Evolutionary conservation across 37 sponge, comb jelly and placozoan genomes (phyloP), one percentile per base, ranked within the genome.

Genomic region (Ianthella basta): DNA sequence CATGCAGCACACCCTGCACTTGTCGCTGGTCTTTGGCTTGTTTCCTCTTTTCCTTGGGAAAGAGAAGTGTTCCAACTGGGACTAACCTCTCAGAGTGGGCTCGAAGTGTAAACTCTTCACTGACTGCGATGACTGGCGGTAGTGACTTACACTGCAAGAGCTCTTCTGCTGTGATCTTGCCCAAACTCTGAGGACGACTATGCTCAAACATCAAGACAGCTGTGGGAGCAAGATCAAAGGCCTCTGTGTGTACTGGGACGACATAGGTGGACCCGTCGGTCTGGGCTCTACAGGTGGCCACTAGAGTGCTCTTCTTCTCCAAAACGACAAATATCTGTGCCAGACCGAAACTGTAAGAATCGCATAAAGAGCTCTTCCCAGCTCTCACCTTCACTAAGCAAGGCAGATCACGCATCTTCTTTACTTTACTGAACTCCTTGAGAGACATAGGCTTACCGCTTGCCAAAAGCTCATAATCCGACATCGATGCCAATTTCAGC

Each of bases 1-100:
- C 50, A 44, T 44, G 50, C 50, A 44, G 50, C 50, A 44, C 50
- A 3, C 50, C n/a, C n/a, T n/a, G n/a, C n/a, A n/a, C 3, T 44
- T 44, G 50, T 44, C 50, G 50, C 8, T 44, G 50, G 8, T 6
- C 33, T 40, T 75, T 53, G 1, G 2, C 5, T 41, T 75, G 37
- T 12, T 50, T 75, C 73, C 37, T 72, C 54, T 24, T 18, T 41
- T 75, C 54, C 3, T 75, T 39, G 37, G 78, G 78, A 50, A 75
- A 75, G 20, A 75, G 78, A 50, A 75, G 37, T 75, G 78, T 75
- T 15, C 78, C 78, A 16, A 24, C 21, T 21, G 20, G 78, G 8
- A 40, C n/a, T 41, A 18, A 40, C 25, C 24, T 19, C 50, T 44
- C 8, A 8, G 50, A 44, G 8, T 44, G 50, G 50, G n/a, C n/a